Base-by-base conservation (phyloP, 2,113 vertebrate genomes). In the Lipophrys pholis region DNA sequence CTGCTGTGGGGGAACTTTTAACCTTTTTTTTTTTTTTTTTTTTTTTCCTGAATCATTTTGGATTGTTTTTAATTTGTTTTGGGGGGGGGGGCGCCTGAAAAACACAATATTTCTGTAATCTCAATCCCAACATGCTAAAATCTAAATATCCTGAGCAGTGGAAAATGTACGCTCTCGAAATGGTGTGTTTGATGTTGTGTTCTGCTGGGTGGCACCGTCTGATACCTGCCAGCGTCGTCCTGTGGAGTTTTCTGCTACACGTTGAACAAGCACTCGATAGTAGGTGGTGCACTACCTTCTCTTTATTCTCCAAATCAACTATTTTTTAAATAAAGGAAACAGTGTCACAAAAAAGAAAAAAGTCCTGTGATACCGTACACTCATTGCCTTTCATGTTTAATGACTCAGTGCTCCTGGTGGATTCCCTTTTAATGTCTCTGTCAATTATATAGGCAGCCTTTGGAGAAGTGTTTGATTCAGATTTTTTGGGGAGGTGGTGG, bases 281-380 rank as follows among this genome's bases (percentile, higher is more conserved):
- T 85, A 90, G 82, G 77, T 90, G 91, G 84, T 91, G 87, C 84
- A 92, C 87, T 84, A 87, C 89, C 82, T 85, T 88, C 71, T 89
- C 84, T 86, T 81, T 89, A 88, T 82, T 90, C 80, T 91, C 82
- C 49, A 91, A 93, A 93, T 90, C 80, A 89, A 76, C 71, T 93
- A 91, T 93, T 92, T 93, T 93, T 93, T 90, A 91, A 93, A 93
- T 93, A 92, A 93, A 93, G 89, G 57, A 87, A 91, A 90, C 77
- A 85, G 88, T 91, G 89, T 92, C 82, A 58, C 82, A 88, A 92
- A 91, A 92, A 85, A 30, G 87, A 91, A 91, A 92, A 84, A 30
- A 30, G 21, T 60, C 76, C 74, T 56, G 10, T n/a, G 43, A 69
- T 51, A 63, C 63, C 41, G 66, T 78, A 63, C 63, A 16, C 78